Percentiles rank a stretch among this genome's conserved stretches.
These are phyloP conservation scores for Babyrousa celebensis DNA, from an alignment of 2,797 vertebrate species.

Conservation along the genomic window DNA sequence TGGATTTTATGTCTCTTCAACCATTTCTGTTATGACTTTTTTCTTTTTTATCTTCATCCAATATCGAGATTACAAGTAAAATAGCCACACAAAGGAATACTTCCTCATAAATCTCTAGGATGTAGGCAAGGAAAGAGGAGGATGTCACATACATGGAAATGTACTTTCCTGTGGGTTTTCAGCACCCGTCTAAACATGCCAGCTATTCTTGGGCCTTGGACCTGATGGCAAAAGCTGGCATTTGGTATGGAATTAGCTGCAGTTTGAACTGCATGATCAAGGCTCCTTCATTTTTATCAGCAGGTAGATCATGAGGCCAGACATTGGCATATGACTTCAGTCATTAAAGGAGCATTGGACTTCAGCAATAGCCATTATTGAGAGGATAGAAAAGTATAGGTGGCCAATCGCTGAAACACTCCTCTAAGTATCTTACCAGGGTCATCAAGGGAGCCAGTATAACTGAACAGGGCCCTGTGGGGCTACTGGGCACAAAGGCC, in stretches of 20 bases:
- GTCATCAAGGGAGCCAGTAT: background rate
- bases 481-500: too few species aligned
- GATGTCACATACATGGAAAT: background rate
- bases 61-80: background rate
- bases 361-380: background rate
- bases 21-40: background rate
- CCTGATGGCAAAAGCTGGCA: background rate
- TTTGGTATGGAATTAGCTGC: background rate
- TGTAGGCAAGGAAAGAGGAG: background rate
- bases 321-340: background rate
- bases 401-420: background rate
- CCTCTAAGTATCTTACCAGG: background rate
- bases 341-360: background rate
- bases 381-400: background rate
- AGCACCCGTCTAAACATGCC: background rate
- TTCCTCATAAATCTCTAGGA: constrained; percentile 19
- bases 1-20: constrained; percentile 9
- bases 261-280: background rate
- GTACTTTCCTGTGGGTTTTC: background rate
- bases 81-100: background rate
- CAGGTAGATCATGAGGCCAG: background rate
- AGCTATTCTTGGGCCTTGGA: background rate
- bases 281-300: background rate
- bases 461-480: too few species aligned
- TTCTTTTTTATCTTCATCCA: background rate